Evolutionary conservation across 2,113 vertebrate genomes (phyloP).

Genomic region (Dipodomys spectabilis): DNA sequence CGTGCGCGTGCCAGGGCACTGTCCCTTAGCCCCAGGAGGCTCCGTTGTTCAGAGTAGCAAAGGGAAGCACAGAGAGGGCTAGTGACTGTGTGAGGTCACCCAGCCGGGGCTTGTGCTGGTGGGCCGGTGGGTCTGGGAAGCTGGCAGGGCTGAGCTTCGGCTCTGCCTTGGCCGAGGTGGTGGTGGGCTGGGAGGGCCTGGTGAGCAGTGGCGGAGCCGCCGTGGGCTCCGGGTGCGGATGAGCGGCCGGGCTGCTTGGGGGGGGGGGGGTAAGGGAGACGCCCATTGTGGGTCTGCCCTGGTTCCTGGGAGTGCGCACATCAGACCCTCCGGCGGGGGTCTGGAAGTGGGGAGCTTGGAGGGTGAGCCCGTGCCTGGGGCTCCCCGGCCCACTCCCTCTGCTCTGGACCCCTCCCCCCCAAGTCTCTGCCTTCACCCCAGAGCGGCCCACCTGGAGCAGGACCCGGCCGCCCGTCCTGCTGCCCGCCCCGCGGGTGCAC

Average conservation of each 20-base stretch:
- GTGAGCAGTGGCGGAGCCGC: neutral
- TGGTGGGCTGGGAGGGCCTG: neutral
- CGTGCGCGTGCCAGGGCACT: too few species aligned
- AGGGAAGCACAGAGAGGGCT: neutral
- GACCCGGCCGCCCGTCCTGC: neutral
- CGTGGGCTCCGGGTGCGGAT: neutral
- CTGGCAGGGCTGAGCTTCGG: neutral
- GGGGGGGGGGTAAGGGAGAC: neutral
- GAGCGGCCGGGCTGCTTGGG: too few species aligned
- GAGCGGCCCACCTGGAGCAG: neutral
- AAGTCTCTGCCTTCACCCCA: neutral
- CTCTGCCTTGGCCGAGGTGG: neutral
- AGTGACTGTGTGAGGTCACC: neutral
- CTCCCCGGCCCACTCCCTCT: neutral
- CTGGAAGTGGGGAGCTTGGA: neutral
- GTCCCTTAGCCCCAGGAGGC: too few species aligned
- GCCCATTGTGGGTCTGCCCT: too few species aligned
- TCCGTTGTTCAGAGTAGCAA: neutral
- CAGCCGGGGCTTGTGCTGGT: neutral
- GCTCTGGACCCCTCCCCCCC: neutral
- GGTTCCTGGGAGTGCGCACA: rapidly evolving
- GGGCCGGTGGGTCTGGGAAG: neutral
- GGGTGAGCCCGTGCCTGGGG: neutral
- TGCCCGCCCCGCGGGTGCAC: too few species aligned
- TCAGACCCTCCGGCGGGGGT: neutral